phyloP scores from a whole-genome alignment of 2,797 vertebrate species.

The Cynopterus sphinx region DNA sequence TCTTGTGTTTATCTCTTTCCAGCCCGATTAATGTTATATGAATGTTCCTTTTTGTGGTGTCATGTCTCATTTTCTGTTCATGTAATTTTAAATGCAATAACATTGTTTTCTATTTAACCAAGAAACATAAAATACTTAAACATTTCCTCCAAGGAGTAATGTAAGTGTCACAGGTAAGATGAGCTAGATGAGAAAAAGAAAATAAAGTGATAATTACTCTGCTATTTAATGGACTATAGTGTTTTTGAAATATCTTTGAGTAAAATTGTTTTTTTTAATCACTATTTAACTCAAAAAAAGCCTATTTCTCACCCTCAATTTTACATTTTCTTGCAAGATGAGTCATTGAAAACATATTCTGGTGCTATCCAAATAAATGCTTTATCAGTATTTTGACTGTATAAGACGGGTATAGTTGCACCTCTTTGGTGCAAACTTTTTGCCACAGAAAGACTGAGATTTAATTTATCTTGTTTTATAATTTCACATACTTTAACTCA shows the following conservation, averaged over 20 bases:
- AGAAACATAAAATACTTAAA: neutral
- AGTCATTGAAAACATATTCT: neutral
- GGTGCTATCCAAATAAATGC: neutral
- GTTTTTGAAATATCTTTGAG: neutral
- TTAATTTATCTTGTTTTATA: neutral
- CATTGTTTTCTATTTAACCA: neutral
- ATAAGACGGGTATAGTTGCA: neutral
- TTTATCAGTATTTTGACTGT: neutral
- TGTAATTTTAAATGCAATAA: neutral
- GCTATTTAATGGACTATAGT: neutral
- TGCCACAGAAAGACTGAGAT: neutral
- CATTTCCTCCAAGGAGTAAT: neutral
- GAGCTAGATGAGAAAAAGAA: neutral
- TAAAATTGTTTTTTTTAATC: neutral
- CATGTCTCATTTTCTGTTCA: neutral
- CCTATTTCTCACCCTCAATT: neutral
- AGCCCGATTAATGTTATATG: neutral
- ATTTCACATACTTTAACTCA: neutral
- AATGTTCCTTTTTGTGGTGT: neutral
- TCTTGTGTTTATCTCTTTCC: neutral
- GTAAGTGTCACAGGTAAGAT: too few relatives aligned
- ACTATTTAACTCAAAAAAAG: neutral
- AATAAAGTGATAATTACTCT: neutral
- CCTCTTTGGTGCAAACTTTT: neutral
- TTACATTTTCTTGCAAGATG: neutral